Conservation (phyloP, 2,797 vertebrate genomes). For the Momotus momota region DNA sequence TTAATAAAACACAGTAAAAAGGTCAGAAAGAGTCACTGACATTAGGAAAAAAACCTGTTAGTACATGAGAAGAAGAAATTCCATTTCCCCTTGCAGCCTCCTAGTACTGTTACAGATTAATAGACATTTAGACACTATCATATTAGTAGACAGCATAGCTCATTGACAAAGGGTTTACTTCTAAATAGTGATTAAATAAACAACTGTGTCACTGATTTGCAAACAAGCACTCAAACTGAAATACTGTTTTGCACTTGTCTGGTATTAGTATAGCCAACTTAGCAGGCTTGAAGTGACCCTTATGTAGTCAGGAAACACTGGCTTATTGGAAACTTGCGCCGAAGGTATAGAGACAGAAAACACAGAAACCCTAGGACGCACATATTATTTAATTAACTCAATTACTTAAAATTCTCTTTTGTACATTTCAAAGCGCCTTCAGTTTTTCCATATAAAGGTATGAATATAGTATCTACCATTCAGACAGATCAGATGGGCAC, state of each 20-base stretch:
- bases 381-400: neutral
- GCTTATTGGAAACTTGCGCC: neutral
- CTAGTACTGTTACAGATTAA: neutral
- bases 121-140: neutral
- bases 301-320: neutral
- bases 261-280: neutral
- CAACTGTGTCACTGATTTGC: neutral
- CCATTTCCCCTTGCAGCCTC: neutral
- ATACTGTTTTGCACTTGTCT: neutral
- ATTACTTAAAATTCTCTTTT: neutral
- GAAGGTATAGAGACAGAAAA: neutral
- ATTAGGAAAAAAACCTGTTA: neutral
- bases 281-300: neutral
- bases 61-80: neutral
- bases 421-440: neutral
- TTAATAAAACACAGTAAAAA: neutral
- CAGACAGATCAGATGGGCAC: neutral
- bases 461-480: neutral
- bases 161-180: slow-evolving; percentile 11
- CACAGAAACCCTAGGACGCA: neutral
- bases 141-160: neutral
- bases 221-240: slow-evolving; percentile 37
- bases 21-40: neutral
- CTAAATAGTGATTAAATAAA: neutral
- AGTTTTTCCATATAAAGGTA: neutral